phyloP scores from a whole-genome alignment of 1,140 invertebrate genomes.

The Gryllus bimaculatus region DNA sequence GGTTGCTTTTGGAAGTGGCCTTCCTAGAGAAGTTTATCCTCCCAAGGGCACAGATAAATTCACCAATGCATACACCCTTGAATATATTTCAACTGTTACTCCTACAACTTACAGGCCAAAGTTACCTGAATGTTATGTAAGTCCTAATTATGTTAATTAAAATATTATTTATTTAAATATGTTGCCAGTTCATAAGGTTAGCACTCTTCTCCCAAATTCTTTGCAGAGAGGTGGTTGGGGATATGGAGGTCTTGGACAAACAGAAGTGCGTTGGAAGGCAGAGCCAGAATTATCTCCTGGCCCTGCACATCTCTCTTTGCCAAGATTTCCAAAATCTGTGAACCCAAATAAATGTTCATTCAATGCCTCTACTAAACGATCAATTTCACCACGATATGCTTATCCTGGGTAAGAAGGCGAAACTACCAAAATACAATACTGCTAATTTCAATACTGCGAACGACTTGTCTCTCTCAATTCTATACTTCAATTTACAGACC shows the following conservation, averaged over 20 bases:
- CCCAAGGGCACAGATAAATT: background rate
- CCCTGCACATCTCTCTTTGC: background rate
- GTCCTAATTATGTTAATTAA: background rate
- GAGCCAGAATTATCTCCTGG: background rate
- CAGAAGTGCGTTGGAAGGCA: background rate
- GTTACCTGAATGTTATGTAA: background rate
- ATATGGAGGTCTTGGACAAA: background rate
- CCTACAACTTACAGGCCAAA: background rate
- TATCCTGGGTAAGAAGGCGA: background rate
- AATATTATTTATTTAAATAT: background rate
- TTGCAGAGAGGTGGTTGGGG: background rate
- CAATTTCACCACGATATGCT: background rate
- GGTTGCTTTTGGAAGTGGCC: background rate
- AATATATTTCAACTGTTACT: background rate
- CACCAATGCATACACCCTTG: background rate
- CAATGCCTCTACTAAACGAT: background rate
- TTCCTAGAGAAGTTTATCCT: background rate
- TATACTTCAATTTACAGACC: background rate
- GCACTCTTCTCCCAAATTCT: background rate
- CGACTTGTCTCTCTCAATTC: background rate
- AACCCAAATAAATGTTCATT: background rate
- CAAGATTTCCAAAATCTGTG: background rate
- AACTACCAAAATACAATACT: background rate
- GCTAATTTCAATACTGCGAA: background rate
- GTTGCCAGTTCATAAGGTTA: background rate